Conservation (phyloP, 1,140 invertebrate species). For the Anastatus disparis region DNA sequence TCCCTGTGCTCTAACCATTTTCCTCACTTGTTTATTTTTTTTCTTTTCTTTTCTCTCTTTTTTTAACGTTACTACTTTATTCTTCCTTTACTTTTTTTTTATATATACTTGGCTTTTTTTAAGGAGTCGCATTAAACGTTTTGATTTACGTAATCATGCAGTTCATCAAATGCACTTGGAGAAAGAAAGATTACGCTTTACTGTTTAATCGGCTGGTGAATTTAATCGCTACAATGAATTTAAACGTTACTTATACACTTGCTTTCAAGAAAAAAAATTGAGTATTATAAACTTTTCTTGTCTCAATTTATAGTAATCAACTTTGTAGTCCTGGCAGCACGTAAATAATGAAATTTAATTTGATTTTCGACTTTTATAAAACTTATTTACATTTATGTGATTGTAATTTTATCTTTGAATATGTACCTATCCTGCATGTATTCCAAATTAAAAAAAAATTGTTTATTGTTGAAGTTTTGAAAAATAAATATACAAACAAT, state of each 20-base stretch:
- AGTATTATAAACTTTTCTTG: background rate
- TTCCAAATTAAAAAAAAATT: too few species aligned
- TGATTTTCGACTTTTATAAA: background rate
- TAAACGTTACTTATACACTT: background rate
- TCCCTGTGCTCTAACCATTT: too few species aligned
- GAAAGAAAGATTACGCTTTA: background rate
- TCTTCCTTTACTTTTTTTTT: background rate
- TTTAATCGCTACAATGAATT: background rate
- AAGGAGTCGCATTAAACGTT: conserved; percentile 42
- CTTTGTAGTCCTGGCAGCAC: background rate
- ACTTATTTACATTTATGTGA: background rate
- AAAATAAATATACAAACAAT: background rate
- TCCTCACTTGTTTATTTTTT: background rate
- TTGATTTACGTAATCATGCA: conserved; percentile 48
- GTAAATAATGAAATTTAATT: background rate
- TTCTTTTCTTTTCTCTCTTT: background rate
- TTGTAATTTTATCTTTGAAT: too few species aligned
- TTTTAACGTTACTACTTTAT: background rate
- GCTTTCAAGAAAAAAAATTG: background rate
- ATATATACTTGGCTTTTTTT: background rate
- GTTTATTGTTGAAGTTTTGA: too few species aligned
- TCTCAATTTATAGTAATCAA: background rate
- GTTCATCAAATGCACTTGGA: conserved; percentile 41
- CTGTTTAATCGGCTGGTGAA: background rate
- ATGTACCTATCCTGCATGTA: too few species aligned